Evolutionary conservation across 2,888 invertebrate species (phyloP), one percentile per base, ranked within the genome.

Genomic region (Metacarcinus magister): DNA sequence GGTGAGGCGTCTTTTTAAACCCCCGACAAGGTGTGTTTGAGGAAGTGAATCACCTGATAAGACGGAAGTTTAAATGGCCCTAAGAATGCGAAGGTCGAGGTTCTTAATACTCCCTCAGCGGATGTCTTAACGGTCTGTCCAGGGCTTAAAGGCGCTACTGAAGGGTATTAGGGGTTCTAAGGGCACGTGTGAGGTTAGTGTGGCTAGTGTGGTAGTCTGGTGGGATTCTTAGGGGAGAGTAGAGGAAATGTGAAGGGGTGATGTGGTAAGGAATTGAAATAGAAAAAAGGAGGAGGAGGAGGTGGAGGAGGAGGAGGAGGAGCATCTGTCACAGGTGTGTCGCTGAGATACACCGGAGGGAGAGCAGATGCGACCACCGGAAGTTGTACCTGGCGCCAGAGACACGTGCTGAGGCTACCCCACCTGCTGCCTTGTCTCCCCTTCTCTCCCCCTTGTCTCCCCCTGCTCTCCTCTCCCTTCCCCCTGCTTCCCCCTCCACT

Each of bases 21-120:
- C 48, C 32, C 92, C 54, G 46, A 23, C 92, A 92, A 92, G 92
- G 92, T 92, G 92, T 60, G 43, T 44, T 43, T n/a, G 75, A 93
- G 93, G 93, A 93, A 93, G 93, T n/a, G 43, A 43, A 60, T 32
- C 93, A 60, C 93, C 93, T 93, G 93, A 93, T 19, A 67, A 93
- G 93, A 67, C 43, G 93, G 93, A 75, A 8, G 93, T 93, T 93
- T 93, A 93, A 93, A 93, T 93, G 75, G 8, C 93, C 93, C n/a
- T n/a, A 93, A 39, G 93, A 93, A 93, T 44, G 28, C n/a, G 75
- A 75, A 93, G 93, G 75, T 28, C 67, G 75, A n/a, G 75, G 75
- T 67, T 32, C 75, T 60, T 60, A 92, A 39, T 54, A 39, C 75
- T 93, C 44, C 82, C 82, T 82, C 75, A 43, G 93, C 23, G 8